These are phyloP conservation scores for Drosophila anomelani DNA, from an alignment of 2,888 invertebrate species.

Conservation along the genomic window DNA sequence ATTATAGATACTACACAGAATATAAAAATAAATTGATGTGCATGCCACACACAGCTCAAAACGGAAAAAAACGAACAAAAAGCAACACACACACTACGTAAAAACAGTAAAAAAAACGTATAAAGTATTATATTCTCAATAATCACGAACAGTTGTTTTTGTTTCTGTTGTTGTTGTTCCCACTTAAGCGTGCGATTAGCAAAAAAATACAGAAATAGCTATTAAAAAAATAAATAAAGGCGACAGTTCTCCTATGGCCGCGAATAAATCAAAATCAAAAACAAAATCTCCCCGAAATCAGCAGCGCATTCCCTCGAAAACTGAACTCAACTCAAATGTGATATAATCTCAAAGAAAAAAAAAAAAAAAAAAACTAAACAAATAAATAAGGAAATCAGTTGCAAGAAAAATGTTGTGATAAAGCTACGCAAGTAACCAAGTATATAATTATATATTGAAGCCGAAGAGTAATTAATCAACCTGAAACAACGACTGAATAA, in stretches of 20 bases:
- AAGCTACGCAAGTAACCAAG: slow-evolving; percentile 35
- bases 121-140: slow-evolving; percentile 28
- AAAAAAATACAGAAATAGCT: slow-evolving; percentile 24
- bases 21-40: slow-evolving; percentile 45
- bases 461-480: slow-evolving; percentile 31
- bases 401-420: slow-evolving; percentile 43
- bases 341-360: slow-evolving; percentile 41
- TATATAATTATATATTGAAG: slow-evolving; percentile 17
- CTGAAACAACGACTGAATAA: slow-evolving; percentile 49
- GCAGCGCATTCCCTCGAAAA: slow-evolving; percentile 76
- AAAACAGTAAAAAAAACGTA: slow-evolving; percentile 19
- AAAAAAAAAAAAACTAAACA: slow-evolving; percentile 3
- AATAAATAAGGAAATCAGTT: slow-evolving; percentile 19
- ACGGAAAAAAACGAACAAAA: slow-evolving; percentile 24
- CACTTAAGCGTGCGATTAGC: slow-evolving; percentile 51
- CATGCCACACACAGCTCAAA: slow-evolving; percentile 36
- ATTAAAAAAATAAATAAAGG: background rate
- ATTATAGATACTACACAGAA: slow-evolving; percentile 44
- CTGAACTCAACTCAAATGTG: slow-evolving; percentile 51
- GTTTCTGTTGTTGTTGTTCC: slow-evolving; percentile 50
- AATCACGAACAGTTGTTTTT: slow-evolving; percentile 47
- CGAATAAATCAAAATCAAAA: slow-evolving; percentile 42
- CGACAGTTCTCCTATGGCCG: slow-evolving; percentile 11
- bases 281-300: slow-evolving; percentile 49
- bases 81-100: background rate